phyloP scores from a whole-genome alignment of 2,888 invertebrate species.

The Miltochrista miniata region DNA sequence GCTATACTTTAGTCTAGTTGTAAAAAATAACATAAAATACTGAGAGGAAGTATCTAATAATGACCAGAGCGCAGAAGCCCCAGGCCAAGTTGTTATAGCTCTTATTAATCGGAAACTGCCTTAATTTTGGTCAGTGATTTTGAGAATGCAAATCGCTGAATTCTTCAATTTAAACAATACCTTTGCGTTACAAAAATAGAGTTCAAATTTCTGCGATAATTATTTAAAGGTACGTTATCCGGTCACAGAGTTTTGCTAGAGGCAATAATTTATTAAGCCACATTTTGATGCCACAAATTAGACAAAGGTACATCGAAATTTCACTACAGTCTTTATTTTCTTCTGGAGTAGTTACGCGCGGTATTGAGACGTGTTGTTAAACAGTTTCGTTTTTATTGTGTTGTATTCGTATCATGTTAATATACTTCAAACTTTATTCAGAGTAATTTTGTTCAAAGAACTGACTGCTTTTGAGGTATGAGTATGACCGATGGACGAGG shows the following conservation, averaged over 20 bases:
- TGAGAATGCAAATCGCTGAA: conserved; percentile 68
- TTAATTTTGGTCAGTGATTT: conserved; percentile 79
- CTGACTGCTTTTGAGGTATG: too few relatives aligned
- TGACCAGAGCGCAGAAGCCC: conserved; percentile 55
- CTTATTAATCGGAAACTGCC: conserved; percentile 74
- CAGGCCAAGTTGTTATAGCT: conserved; percentile 70
- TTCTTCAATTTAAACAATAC: conserved; percentile 25
- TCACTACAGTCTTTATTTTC: conserved; percentile 67
- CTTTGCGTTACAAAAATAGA: conserved; percentile 25
- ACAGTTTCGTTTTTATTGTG: too few relatives aligned
- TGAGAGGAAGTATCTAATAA: conserved; percentile 66
- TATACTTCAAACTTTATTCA: too few relatives aligned
- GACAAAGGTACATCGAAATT: conserved; percentile 64
- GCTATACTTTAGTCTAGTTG: conserved; percentile 23
- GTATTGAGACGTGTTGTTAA: background rate
- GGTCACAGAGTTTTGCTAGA: conserved; percentile 69
- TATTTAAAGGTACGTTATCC: conserved; percentile 63
- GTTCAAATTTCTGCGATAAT: conserved; percentile 17
- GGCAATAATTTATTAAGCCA: conserved; percentile 76
- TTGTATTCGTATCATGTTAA: background rate
- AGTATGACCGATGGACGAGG: too few relatives aligned
- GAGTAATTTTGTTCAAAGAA: too few relatives aligned
- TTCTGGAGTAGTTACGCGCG: conserved; percentile 38
- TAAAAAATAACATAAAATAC: conserved; percentile 45
- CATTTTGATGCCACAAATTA: conserved; percentile 73